These are phyloP conservation scores for Poecilus cupreus DNA, from an alignment of 2,888 invertebrate genomes.

Conservation along the genomic window DNA sequence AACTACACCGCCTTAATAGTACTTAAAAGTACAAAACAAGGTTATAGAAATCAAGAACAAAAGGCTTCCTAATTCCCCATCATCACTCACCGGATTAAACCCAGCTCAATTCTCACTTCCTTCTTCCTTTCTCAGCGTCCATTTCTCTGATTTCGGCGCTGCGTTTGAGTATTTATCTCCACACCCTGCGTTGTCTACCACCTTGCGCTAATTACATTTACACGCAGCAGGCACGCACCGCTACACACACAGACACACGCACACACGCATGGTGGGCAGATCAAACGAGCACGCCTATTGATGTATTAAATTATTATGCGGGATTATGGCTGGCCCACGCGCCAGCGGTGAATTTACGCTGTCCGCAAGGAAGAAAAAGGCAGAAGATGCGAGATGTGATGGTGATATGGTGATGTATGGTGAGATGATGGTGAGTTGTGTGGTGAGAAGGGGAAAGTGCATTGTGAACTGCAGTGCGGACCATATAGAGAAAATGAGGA, in stretches of 20 bases:
- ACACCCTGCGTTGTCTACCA: slow-evolving; percentile 13
- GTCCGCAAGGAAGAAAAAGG: background rate
- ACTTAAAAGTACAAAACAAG: too few relatives aligned
- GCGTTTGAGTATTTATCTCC: slow-evolving; percentile 12
- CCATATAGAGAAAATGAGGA: too few relatives aligned
- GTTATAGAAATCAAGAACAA: too few relatives aligned
- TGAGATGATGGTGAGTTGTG: background rate
- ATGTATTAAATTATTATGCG: slow-evolving; percentile 48
- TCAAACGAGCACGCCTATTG: slow-evolving; percentile 52
- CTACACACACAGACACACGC: background rate
- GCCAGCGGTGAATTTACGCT: background rate
- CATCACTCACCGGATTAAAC: background rate
- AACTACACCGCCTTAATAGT: too few relatives aligned
- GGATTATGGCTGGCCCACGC: slow-evolving; percentile 29
- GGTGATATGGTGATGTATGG: background rate
- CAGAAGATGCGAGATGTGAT: slow-evolving; percentile 6
- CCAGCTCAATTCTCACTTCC: background rate
- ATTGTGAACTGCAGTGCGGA: background rate
- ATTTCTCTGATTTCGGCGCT: slow-evolving; percentile 18
- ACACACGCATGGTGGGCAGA: slow-evolving; percentile 36
- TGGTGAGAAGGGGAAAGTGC: background rate
- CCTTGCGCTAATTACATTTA: slow-evolving; percentile 40
- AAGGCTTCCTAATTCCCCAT: background rate
- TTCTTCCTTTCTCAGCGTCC: background rate
- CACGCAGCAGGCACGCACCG: background rate